Evolutionary conservation across 2,113 vertebrate genomes (phyloP), one percentile per base, ranked within the genome.

Genomic region (Trematomus loennbergii): DNA sequence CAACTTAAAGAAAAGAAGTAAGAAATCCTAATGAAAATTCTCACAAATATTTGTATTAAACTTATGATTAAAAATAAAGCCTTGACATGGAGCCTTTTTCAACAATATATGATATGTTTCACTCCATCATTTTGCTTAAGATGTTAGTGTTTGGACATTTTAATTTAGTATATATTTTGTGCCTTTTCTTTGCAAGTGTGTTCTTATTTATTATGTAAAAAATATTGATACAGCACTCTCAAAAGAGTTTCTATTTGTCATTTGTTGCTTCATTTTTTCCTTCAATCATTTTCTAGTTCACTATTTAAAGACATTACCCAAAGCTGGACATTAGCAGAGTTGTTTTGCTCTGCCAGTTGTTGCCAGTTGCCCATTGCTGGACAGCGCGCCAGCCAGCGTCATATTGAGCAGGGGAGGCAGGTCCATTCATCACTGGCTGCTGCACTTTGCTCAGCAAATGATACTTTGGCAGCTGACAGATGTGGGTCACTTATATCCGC

Each of bases 361-460:
- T 67, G 84, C 82, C 81, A 80, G 72, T 66, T 18, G 4, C 76
- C 77, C 70, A 6, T 78, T 22, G 25, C 64, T 52, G 80, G 75
- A 87, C 75, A 59, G 52, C 33, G 16, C 85, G 85, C 71, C 62
- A 65, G 89, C 73, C 73, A 69, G 52, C 72, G 59, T 92, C 87
- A 79, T 29, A 63, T 62, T 84, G 73, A 90, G 71, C 67, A 62
- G 77, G 73, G 33, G 54, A 63, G 83, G 83, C 91, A 86, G 86
- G 58, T 91, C 78, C 86, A 91, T 92, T 91, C 84, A 91, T 91
- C 92, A 91, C 86, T 61, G 71, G 64, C 84, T 73, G 73, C 11
- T 66, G 79, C 81, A 54, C 61, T 78, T 81, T 18, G 12, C 75
- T 67, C 72, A 33, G 62, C 82, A 84, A 84, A 88, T 78, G 78